Evolutionary conservation across 2,797 vertebrate genomes (phyloP).

Genomic region (Euphonia xanthogaster): DNA sequence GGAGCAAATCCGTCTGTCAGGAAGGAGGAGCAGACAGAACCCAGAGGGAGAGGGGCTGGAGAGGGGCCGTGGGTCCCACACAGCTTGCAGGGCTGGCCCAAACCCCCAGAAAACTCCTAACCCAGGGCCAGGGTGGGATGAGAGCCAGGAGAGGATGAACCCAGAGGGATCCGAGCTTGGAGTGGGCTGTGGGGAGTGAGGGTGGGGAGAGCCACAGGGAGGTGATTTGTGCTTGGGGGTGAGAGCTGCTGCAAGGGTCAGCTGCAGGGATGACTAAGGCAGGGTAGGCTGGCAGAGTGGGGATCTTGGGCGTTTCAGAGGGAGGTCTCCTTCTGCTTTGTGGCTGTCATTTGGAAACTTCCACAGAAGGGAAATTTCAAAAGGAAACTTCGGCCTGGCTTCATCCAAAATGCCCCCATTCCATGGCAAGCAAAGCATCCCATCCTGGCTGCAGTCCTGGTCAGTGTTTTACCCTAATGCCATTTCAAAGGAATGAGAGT

Average conservation of each 20-base stretch:
- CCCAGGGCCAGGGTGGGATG: not conserved
- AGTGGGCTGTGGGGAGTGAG: not conserved
- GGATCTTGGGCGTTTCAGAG: not conserved
- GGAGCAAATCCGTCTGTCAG: slow-evolving; percentile 40
- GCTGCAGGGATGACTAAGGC: not conserved
- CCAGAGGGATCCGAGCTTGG: not conserved
- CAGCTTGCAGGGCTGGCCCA: not conserved
- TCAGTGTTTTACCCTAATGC: not conserved
- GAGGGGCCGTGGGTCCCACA: not conserved
- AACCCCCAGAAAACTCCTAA: not conserved
- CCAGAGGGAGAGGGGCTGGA: not conserved
- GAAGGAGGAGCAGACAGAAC: not conserved
- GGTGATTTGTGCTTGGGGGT: not conserved
- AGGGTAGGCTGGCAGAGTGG: not conserved
- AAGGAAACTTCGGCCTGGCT: not conserved
- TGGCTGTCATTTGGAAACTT: not conserved
- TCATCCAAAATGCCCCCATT: not conserved
- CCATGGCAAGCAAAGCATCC: not conserved
- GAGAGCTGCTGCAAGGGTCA: not conserved
- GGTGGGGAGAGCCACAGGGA: not conserved
- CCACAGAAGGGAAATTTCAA: not conserved
- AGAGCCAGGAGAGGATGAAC: not conserved
- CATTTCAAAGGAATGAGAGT: not conserved
- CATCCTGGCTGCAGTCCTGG: not conserved
- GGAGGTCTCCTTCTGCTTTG: not conserved